Evolutionary conservation across 2,113 vertebrate species (phyloP), one percentile per base, ranked within the genome.

Genomic region (Epinephelus cyanopodus): DNA sequence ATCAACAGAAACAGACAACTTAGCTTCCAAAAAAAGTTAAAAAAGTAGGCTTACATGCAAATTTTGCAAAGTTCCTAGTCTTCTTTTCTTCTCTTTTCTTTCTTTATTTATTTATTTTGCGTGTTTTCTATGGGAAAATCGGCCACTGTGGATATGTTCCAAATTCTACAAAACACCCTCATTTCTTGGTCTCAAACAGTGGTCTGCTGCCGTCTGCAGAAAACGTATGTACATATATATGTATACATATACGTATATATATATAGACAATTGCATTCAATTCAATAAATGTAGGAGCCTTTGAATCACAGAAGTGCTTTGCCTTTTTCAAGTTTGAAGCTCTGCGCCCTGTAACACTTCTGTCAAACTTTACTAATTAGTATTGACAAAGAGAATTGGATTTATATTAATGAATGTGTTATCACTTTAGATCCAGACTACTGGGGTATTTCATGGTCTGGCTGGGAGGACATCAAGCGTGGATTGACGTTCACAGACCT

Each of bases 361-460:
- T 69, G 81, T 83, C 77, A 74, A 92, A 93, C 92, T 92, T 94
- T 93, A 56, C 84, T 89, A 85, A 92, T 93, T 92, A 92, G 85
- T 90, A 80, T 84, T 87, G 88, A 90, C 89, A 92, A 91, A 88
- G 76, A 89, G 88, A 92, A 85, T 62, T 89, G 91, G 91, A 87
- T 83, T 93, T 89, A 74, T 84, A 89, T 86, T 94, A 92, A 93
- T 92, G 92, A 91, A 71, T 81, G 76, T 82, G 75, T 89, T 92
- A 94, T 92, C 92, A 67, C 47, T 79, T 74, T 37, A 82, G 84
- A 93, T 93, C 90, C 92, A 92, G 93, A 86, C 92, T 88, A 90
- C 78, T 85, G 73, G 60, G 71, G 84, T 75, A 90, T 93, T 93
- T 92, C 84, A 91, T 90, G 85, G 91, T 94, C 90, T 92, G 83